Conservation (phyloP, 2,113 vertebrate genomes). For the Cryptomyrus ogoouensis region DNA sequence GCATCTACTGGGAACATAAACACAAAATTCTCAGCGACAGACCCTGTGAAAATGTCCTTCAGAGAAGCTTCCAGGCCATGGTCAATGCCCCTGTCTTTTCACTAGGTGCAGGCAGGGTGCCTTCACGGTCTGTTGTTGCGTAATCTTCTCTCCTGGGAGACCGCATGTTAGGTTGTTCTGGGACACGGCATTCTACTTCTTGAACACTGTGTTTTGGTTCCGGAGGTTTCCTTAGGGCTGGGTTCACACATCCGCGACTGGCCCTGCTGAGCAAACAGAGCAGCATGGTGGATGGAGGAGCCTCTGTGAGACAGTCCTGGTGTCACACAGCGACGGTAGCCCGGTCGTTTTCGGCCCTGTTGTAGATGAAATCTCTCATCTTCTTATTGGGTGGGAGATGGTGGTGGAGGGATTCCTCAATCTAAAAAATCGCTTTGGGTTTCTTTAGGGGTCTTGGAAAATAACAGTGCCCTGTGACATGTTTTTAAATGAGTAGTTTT, state of each 20-base stretch:
- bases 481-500: conserved; percentile 22
- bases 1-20: neutral
- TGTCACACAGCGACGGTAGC: neutral
- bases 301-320: neutral
- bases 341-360: neutral
- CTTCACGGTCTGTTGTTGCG: neutral
- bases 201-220: neutral
- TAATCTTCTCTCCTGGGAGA: conserved; percentile 1
- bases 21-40: neutral
- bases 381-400: neutral
- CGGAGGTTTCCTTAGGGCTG: neutral
- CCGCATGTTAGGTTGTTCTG: neutral
- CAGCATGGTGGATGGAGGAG: neutral
- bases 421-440: neutral
- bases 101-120: neutral
- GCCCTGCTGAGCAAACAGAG: neutral
- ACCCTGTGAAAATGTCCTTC: neutral
- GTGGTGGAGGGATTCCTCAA: neutral
- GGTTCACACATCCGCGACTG: neutral
- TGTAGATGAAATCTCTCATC: neutral
- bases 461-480: conserved; percentile 32
- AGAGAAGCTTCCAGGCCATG: neutral
- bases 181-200: neutral
- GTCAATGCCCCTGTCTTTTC: neutral
- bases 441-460: neutral